Evolutionary conservation across 2,888 invertebrate species (phyloP), one percentile per base, ranked within the genome.

Genomic region (Pollenia griseotomentosa): DNA sequence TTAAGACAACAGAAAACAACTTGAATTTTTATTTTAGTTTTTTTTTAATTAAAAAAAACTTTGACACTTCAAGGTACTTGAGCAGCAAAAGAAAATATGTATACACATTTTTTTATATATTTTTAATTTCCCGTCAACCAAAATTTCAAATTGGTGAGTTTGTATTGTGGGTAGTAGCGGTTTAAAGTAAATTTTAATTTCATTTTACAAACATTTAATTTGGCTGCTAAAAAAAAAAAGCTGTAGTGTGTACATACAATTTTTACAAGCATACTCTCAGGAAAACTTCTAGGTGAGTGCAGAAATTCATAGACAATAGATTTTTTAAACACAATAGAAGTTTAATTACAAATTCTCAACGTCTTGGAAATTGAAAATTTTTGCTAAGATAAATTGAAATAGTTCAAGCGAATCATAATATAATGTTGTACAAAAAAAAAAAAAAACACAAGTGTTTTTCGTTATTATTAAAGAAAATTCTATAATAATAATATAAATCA

Each of bases 321-420:
- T 59, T 70, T 78, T 70, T 71, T 9, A 65, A 80, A 46, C 55
- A 83, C 86, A 86, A 86, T 86, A 79, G 57, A 16, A 59, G 70
- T 83, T 86, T 79, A 86, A 86, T 86, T 86, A 83, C 83, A 33
- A 86, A 86, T 65, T 85, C 14, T 73, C 57, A 77, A 78, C 44
- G 59, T 59, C 73, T 77, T 59, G 51, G 73, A 53, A 84, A 84
- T 66, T 84, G 65, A 73, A 83, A 63, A 53, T 83, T 70, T 61
- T 6, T 33, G 4, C 23, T 40, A 46, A 70, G 46, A 70, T 53
- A 70, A 83, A 83, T 77, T 77, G 42, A 70, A 77, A 71, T 83
- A 77, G 77, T 71, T 77, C 40, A 83, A 83, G 83, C 70, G 70
- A n/a, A 59, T 71, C 71, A 46, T 23, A 33, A n/a, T 44, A 68